Conservation (phyloP, 1,140 invertebrate genomes). For the Vanessa tameamea region DNA sequence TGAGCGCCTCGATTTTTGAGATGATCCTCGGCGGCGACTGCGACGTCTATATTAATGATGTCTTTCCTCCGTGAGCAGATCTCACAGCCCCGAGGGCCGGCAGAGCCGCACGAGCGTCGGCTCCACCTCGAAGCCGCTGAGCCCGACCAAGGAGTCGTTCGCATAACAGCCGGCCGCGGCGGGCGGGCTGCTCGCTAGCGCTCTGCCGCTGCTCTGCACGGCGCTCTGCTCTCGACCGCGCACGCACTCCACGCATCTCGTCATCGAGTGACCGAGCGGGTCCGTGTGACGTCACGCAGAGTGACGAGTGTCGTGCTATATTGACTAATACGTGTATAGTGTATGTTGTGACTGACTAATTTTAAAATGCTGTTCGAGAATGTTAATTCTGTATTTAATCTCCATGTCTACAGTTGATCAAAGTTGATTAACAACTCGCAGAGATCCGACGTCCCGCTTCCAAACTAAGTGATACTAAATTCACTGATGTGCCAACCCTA, state of each 20-base stretch:
- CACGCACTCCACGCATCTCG: slow-evolving; percentile 49
- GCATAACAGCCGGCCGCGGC: slow-evolving; percentile 63
- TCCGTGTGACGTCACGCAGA: not conserved
- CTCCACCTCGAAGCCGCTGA: slow-evolving; percentile 44
- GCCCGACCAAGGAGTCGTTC: slow-evolving; percentile 64
- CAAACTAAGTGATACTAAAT: not conserved
- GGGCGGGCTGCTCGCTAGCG: slow-evolving; percentile 59
- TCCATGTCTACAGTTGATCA: slow-evolving; percentile 4
- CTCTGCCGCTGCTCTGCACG: slow-evolving; percentile 66
- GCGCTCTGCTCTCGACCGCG: slow-evolving; percentile 61
- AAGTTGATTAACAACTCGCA: not conserved
- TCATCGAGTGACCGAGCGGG: slow-evolving; percentile 49
- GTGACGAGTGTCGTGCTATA: slow-evolving; percentile 5
- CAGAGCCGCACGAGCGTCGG: slow-evolving; percentile 53
- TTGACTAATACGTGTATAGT: slow-evolving; percentile 11
- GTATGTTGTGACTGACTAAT: slow-evolving; percentile 19
- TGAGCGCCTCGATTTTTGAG: slow-evolving; percentile 39
- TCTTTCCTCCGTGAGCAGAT: slow-evolving; percentile 42
- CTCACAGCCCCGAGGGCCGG: slow-evolving; percentile 64
- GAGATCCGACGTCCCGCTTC: not conserved
- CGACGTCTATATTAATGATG: not conserved
- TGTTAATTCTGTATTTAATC: not conserved
- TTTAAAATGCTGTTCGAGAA: not conserved
- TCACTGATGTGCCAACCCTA: not conserved
- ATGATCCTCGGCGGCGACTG: too few species aligned